Evolutionary conservation across 23 tunicate species (phyloP).

Genomic region (Halocynthia roretzi): DNA sequence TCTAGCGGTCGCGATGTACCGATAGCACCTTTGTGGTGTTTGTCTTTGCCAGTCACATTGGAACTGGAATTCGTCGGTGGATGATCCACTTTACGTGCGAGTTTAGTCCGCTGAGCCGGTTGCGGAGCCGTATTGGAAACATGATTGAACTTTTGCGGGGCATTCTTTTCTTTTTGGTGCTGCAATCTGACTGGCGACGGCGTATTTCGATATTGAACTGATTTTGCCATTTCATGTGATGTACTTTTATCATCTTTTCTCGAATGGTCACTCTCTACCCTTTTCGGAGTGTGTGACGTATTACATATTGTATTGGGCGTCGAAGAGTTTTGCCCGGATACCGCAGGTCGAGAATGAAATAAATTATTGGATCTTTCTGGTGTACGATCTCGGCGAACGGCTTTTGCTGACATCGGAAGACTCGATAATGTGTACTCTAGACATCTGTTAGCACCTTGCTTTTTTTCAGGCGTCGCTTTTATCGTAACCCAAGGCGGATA

Average conservation of each 20-base stretch:
- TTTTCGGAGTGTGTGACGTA: neutral
- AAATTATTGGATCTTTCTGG: too few species aligned
- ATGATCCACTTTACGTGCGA: too few species aligned
- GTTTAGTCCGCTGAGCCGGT: neutral
- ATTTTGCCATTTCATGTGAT: neutral
- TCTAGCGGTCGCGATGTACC: neutral
- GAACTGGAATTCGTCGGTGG: too few species aligned
- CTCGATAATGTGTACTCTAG: too few species aligned
- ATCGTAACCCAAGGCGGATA: neutral
- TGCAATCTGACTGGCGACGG: slow-evolving; percentile 7
- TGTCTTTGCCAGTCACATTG: neutral
- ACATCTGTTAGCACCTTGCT: too few species aligned
- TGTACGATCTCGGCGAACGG: too few species aligned
- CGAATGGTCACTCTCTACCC: neutral
- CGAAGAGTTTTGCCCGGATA: neutral
- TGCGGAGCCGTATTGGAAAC: neutral
- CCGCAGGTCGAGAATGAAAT: too few species aligned
- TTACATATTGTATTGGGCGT: neutral
- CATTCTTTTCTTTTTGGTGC: too few species aligned
- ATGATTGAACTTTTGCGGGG: too few species aligned
- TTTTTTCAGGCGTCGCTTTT: neutral
- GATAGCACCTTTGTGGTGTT: neutral
- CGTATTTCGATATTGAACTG: slow-evolving; percentile 15
- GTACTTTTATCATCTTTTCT: neutral
- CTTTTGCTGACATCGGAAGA: too few species aligned